phyloP scores from a whole-genome alignment of 2,888 invertebrate species.

The Macrophya alboannulata region DNA sequence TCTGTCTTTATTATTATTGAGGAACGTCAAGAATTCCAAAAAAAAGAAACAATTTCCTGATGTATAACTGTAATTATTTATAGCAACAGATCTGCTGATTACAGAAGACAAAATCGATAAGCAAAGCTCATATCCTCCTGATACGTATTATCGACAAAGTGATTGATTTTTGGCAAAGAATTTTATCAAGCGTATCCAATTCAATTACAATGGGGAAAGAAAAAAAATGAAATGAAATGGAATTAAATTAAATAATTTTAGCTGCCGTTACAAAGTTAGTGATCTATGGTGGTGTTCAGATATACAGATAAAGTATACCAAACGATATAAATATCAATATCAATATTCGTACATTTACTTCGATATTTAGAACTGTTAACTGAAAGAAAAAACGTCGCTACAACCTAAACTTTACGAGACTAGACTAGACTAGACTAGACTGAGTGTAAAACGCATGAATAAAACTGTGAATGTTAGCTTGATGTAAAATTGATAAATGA shows the following conservation, averaged over 20 bases:
- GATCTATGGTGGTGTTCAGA: conserved; percentile 9
- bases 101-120: background rate
- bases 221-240: too few relatives aligned
- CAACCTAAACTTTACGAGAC: conserved; percentile 28
- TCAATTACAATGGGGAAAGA: too few relatives aligned
- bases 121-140: background rate
- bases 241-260: background rate
- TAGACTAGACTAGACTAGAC: conserved; percentile 34
- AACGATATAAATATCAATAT: background rate
- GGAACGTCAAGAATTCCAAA: background rate
- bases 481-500: background rate
- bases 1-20: background rate
- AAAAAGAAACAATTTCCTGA: background rate
- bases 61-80: background rate
- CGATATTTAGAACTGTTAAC: background rate
- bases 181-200: conserved; percentile 13
- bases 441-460: conserved; percentile 3
- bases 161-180: conserved; percentile 2
- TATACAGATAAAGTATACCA: conserved; percentile 7
- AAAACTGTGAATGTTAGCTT: background rate
- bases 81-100: background rate
- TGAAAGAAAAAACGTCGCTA: conserved; percentile 22
- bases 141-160: background rate
- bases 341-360: conserved; percentile 4
- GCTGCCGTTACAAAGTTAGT: conserved; percentile 39